Base-by-base conservation (phyloP, 2,797 vertebrate species). In the Adelosebastes latens region DNA sequence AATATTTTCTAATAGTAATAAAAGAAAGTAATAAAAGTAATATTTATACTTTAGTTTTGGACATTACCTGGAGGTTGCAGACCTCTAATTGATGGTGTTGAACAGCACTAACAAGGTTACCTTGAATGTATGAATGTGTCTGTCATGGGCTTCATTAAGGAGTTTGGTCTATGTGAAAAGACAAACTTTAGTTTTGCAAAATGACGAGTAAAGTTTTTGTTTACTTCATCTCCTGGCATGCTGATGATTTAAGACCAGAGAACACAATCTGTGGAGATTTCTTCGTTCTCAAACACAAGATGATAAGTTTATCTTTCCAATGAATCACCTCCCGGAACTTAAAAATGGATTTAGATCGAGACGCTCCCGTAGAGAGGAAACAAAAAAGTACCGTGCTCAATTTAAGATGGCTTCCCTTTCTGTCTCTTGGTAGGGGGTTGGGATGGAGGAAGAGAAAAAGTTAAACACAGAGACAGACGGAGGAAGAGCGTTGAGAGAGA, bases 371-470 rank as follows among this genome's bases (percentile, higher is more conserved):
- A 14, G 53, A 77, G 75, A 76, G 62, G 39, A 82, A 82, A 72
- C 18, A 71, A 77, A 79, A n/a, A 83, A 60, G n/a, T 24, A 58
- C 66, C 20, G 4, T 8, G 60, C 25, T 62, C 6, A 9, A 80
- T 84, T 80, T 79, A 88, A 90, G 86, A 92, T 88, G 87, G 81
- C 80, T 85, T 84, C 80, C 55, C 39, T 86, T 75, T 65, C 52
- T 79, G 62, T 82, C 2, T 85, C 55, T 39, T 71, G 49, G 53
- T 77, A 27, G n/a, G 42, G 52, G 53, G 69, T 31, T 66, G 39
- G 32, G 67, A 74, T 75, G 36, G 73, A 80, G 60, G 52, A 24
- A 62, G 52, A 59, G n/a, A 58, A 65, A 68, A 72, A 85, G 75
- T 85, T 84, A 67, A 81, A 87, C 65, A 64, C 3, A 49, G 32